Evolutionary conservation across 2,113 vertebrate genomes (phyloP).

Genomic region (Columba janthina): DNA sequence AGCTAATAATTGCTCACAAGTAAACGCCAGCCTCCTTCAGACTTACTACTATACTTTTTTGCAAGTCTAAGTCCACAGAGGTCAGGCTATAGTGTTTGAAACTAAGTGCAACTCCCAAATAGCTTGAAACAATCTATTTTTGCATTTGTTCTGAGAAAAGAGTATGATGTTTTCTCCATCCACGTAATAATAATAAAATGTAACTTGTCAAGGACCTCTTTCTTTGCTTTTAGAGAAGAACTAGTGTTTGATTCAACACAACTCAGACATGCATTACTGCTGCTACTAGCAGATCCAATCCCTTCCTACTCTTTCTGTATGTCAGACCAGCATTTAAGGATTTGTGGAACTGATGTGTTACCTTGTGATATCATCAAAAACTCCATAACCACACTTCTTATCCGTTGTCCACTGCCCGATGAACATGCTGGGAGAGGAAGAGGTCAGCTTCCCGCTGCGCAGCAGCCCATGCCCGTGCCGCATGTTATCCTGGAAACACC

Average conservation of each 20-base stretch:
- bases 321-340: neutral
- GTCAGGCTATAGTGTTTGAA: neutral
- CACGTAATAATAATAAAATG: neutral
- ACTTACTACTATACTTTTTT: neutral
- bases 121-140: neutral
- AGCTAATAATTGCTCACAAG: neutral
- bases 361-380: constrained; percentile 98
- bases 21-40: neutral
- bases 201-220: neutral
- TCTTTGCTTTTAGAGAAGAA: neutral
- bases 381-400: constrained; percentile 95
- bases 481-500: constrained; percentile 92
- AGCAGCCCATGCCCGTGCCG: constrained; percentile 95
- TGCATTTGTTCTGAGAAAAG: neutral
- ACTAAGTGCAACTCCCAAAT: neutral
- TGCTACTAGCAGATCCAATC: neutral
- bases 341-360: constrained; percentile 46
- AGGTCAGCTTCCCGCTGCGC: constrained; percentile 92
- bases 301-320: neutral
- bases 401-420: constrained; percentile 96
- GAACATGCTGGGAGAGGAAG: constrained; percentile 95
- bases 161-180: neutral
- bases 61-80: neutral
- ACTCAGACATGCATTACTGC: neutral
- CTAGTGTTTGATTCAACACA: neutral